Percentiles rank a stretch among this genome's conserved stretches.
phyloP scores from a whole-genome alignment of 2,113 vertebrate genomes.

The Ceuthmochares aereus region DNA sequence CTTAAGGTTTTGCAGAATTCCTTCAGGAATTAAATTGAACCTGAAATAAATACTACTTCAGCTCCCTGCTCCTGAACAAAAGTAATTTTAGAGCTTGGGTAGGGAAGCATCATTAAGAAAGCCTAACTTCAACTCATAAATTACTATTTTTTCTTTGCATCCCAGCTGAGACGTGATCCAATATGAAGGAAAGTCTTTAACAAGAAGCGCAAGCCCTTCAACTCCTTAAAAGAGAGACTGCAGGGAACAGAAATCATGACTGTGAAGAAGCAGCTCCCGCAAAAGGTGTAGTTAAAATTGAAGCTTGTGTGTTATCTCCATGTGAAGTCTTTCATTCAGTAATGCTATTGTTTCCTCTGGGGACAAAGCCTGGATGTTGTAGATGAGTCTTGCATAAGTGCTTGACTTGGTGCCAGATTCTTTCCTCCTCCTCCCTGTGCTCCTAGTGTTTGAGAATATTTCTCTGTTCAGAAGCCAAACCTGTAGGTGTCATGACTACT shows the following conservation, averaged over 20 bases:
- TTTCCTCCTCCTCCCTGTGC: neutral
- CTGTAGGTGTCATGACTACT: neutral
- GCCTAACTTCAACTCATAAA: neutral
- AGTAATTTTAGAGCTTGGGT: neutral
- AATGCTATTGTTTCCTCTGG: neutral
- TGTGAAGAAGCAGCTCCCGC: neutral
- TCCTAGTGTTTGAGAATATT: neutral
- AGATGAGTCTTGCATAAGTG: neutral
- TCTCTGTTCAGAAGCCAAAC: neutral
- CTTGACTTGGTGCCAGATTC: neutral
- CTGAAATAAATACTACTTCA: neutral
- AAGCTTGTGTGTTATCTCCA: neutral
- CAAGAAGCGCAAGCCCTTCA: constrained; percentile 70
- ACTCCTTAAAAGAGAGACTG: constrained; percentile 69
- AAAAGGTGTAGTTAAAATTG: constrained; percentile 33
- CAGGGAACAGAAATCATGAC: constrained; percentile 51
- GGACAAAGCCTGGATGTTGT: constrained; percentile 43
- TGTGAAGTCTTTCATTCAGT: neutral
- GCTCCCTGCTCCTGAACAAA: neutral
- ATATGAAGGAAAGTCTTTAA: constrained; percentile 67
- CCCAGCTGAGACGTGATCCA: constrained; percentile 64
- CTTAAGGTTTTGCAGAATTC: neutral
- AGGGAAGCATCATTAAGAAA: neutral
- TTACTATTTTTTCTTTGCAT: neutral
- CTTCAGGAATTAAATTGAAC: neutral